Evolutionary conservation across 2,113 vertebrate species (phyloP), one percentile per base, ranked within the genome.

Genomic region (Bubo bubo): DNA sequence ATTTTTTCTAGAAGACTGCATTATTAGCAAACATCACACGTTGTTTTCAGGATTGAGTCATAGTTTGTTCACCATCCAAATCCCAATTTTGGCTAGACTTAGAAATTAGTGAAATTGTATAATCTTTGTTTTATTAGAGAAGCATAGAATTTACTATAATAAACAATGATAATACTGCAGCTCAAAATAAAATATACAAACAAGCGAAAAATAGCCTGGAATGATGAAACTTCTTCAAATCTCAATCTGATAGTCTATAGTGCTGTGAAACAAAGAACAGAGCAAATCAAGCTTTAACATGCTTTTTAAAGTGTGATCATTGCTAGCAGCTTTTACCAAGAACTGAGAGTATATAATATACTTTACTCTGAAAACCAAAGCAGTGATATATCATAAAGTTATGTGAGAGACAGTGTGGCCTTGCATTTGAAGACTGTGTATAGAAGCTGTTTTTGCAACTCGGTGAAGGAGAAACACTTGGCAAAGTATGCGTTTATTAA

Each of bases 91-190:
- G 85, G 39, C 67, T 80, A 67, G 56, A 64, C 37, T 86, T 88
- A 79, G 66, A 88, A 94, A 79, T 92, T 63, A 79, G 47, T 88
- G 60, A 86, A 93, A 90, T 66, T 86, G 62, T 90, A 71, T 87
- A 93, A 81, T 93, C 79, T 87, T 63, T n/a, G 18, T 76, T 92
- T 95, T 67, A 90, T 93, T 83, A 86, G 88, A 74, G 56, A 80
- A 79, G 17, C 8, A 3, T 59, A 76, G 81, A 80, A 64, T 94
- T 93, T 55, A 60, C 58, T 89, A 47, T 91, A 83, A 74, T 90
- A 94, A 96, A 90, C 45, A 90, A 9, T 83, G 49, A 58, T 95
- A 88, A 91, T 84, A 53, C 53, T 91, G 52, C 52, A 87, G 45
- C 30, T 86, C 32, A 84, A 90, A 67, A 53, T 75, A 67, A 92